Conservation (phyloP, 1,140 invertebrate genomes). For the Drosophila chauvacae region DNA sequence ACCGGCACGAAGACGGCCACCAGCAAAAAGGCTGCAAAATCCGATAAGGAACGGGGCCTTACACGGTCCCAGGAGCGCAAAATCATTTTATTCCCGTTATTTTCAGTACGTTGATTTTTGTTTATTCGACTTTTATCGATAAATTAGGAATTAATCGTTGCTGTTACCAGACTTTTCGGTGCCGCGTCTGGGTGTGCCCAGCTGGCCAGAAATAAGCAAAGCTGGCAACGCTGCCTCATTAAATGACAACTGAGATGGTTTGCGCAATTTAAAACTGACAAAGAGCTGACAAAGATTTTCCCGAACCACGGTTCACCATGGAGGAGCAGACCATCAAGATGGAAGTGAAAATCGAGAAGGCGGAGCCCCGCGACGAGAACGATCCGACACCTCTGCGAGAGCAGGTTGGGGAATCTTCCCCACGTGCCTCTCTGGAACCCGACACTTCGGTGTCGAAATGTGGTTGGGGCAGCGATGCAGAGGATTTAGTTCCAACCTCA, state of each 20-base stretch:
- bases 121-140: not conserved
- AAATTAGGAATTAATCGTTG: not conserved
- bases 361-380: slow-evolving; percentile 27
- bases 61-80: slow-evolving; percentile 50
- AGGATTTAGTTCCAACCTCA: not conserved
- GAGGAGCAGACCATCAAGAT: slow-evolving; percentile 19
- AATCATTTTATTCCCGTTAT: slow-evolving; percentile 56
- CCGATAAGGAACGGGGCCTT: slow-evolving; percentile 33
- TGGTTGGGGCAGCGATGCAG: slow-evolving; percentile 49
- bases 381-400: slow-evolving; percentile 41
- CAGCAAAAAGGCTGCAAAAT: slow-evolving; percentile 69
- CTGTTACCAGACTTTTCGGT: not conserved
- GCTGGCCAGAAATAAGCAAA: not conserved
- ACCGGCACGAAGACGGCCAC: slow-evolving; percentile 58
- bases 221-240: too few species aligned
- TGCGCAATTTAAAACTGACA: not conserved
- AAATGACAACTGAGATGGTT: not conserved
- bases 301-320: not conserved
- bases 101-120: not conserved
- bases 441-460: not conserved
- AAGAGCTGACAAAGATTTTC: not conserved
- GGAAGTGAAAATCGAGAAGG: not conserved
- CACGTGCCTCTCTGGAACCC: not conserved
- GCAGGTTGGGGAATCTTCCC: not conserved
- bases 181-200: not conserved